Base-by-base conservation (phyloP, 2,888 invertebrate species). In the Melanargia galathea region DNA sequence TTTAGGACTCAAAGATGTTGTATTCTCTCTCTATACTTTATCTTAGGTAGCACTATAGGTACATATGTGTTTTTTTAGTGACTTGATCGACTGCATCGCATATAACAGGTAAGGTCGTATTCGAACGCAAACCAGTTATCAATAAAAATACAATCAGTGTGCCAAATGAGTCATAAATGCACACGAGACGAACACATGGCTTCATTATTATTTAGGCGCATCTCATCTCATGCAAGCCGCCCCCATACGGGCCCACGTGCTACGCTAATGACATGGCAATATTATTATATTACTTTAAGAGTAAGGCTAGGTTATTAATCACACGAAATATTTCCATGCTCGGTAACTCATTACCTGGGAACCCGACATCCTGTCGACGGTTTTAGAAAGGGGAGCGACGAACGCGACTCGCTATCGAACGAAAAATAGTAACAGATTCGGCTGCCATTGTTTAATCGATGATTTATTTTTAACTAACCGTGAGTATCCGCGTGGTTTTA, bases 181-280 rank as follows among this genome's bases (percentile, higher is more conserved):
- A 38, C 55, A 49, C 30, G 48, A 65, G 51, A 63, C 45, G 62
- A 30, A 58, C 65, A 65, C 64, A 45, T 48, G 35, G 22, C 57
- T 58, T 46, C 20, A 48, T 46, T 58, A 46, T 1, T 20, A 46
- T 30, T 57, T 57, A 26, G 35, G 46, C 58, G 46, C 58, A 58
- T 58, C 63, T 60, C 58, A 58, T 58, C 63, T 60, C 48, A 54
- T 65, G 64, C 68, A 66, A 59, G 48, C 60, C 64, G 48, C 63
- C 62, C 57, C 56, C 64, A 52, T 62, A 58, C 52, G 51, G 63
- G 46, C 70, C 69, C 69, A 71, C 69, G 59, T 56, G 65, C 63
- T 40, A 26, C 46, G 51, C 63, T 68, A 60, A 64, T 68, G 55
- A 69, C 58, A 58, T 54, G 62, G 64, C 69, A 52, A 65, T 57